A percentile compares a stretch with the other conserved stretches of the same genome.
phyloP scores from a whole-genome alignment of 2,797 vertebrate species.

The Poliocrania exsul region DNA sequence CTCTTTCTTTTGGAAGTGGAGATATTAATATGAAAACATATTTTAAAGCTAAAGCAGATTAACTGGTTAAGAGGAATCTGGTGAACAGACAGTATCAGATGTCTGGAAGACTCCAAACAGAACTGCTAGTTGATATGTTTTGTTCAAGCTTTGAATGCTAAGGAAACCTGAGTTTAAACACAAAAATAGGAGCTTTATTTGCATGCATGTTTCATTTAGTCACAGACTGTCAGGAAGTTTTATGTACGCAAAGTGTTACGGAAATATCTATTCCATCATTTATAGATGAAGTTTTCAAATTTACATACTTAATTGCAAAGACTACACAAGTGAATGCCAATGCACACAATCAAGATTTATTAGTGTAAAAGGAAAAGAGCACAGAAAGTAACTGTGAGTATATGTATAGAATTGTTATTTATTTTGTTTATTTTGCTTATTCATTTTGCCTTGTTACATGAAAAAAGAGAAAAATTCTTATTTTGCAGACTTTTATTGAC shows the following conservation, averaged over 20 bases:
- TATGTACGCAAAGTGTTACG: neutral
- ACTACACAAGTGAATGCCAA: conserved; percentile 15
- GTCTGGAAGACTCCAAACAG: neutral
- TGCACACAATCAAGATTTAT: conserved; percentile 10
- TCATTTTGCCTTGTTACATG: neutral
- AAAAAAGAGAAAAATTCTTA: neutral
- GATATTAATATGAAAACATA: neutral
- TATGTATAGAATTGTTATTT: neutral
- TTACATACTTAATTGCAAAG: conserved; percentile 54
- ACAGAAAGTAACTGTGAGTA: neutral
- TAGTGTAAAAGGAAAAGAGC: neutral
- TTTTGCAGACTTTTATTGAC: neutral
- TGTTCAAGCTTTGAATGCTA: neutral
- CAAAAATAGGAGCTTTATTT: conserved; percentile 20
- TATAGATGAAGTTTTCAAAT: conserved; percentile 40
- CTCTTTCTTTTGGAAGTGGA: neutral
- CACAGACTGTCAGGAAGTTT: conserved; percentile 11
- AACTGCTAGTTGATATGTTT: neutral
- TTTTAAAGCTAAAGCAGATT: neutral
- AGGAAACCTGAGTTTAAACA: neutral
- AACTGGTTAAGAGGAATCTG: neutral
- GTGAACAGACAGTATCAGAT: neutral
- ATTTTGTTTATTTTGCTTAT: neutral
- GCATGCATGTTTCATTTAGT: conserved; percentile 15
- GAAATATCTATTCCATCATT: conserved; percentile 41